phyloP scores from a whole-genome alignment of 2,797 vertebrate species.

The Alca torda region DNA sequence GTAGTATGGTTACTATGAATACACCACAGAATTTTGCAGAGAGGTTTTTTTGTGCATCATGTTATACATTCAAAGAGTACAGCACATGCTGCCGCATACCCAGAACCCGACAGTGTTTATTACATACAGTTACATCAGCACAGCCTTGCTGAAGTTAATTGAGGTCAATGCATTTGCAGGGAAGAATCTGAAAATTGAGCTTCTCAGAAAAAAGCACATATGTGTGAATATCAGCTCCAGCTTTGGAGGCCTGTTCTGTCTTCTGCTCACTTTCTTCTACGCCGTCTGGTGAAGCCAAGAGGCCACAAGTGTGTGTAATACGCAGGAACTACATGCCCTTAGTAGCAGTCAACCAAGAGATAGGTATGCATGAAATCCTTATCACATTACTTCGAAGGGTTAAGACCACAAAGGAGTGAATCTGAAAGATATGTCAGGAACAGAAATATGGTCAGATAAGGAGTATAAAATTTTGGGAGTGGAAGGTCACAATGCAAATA shows the following conservation, averaged over 20 bases:
- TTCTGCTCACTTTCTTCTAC: neutral
- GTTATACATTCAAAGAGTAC: neutral
- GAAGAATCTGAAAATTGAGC: neutral
- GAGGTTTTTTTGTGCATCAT: neutral
- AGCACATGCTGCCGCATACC: neutral
- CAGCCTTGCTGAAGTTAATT: neutral
- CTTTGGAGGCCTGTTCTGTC: neutral
- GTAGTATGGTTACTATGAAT: neutral
- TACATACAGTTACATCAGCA: neutral
- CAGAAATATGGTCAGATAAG: neutral
- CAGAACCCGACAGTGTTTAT: neutral
- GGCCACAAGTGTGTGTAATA: neutral
- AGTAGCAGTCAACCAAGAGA: neutral
- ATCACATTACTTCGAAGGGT: neutral
- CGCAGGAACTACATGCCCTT: neutral
- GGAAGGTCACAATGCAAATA: neutral
- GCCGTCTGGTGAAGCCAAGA: neutral
- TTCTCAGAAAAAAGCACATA: neutral
- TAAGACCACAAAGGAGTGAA: neutral
- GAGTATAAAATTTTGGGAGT: neutral
- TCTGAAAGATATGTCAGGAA: neutral
- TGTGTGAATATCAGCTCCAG: neutral
- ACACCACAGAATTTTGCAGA: neutral
- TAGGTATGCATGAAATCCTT: neutral
- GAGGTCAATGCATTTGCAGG: neutral